Base-by-base conservation (phyloP, 2,797 vertebrate species). In the Heteromormyrus szaboi region DNA sequence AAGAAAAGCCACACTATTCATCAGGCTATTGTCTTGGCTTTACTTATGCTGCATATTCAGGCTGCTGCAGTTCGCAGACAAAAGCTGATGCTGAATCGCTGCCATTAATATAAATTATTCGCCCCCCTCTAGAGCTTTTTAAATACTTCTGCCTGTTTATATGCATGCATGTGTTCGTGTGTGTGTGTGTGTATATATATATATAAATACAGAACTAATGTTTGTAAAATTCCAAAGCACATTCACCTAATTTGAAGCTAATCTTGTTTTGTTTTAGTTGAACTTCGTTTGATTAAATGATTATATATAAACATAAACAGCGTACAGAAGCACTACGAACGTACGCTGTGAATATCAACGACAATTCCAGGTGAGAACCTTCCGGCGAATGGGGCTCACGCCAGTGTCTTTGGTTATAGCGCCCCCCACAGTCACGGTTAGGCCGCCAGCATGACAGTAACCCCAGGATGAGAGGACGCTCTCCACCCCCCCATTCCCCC, bases 21-120 rank as follows among this genome's bases (percentile, higher is more conserved):
- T 94, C 92, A 92, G 90, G 93, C 93, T 92, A 95, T 96, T 96
- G 94, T 95, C 93, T 90, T 91, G 90, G 88, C 92, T 93, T 94
- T 90, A 91, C 90, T 91, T 93, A 92, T 94, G 94, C 92, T 91
- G 92, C 92, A 87, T 93, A 94, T 94, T 95, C 94, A 95, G 93
- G 93, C 93, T 68, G 93, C 93, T 94, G 94, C 95, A 93, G 94
- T 93, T 91, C 92, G 92, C 91, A 92, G 90, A 96, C 95, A 95
- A 96, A 96, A 91, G 93, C 88, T 79, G 87, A 92, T 5, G 87
- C 91, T 90, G 93, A 92, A 95, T 91, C 93, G 93, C 95, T 95
- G 94, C 94, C 95, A 96, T 95, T 95, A 96, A 95, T 93, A 91
- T 92, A 76, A 91, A 91, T 95, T 95, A 95, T 95, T 95, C 92